Percentiles rank a stretch among this genome's conserved stretches.
These are phyloP conservation scores for Stomatorhinus ivindoensis DNA, from an alignment of 2,113 vertebrate species.

Conservation along the genomic window DNA sequence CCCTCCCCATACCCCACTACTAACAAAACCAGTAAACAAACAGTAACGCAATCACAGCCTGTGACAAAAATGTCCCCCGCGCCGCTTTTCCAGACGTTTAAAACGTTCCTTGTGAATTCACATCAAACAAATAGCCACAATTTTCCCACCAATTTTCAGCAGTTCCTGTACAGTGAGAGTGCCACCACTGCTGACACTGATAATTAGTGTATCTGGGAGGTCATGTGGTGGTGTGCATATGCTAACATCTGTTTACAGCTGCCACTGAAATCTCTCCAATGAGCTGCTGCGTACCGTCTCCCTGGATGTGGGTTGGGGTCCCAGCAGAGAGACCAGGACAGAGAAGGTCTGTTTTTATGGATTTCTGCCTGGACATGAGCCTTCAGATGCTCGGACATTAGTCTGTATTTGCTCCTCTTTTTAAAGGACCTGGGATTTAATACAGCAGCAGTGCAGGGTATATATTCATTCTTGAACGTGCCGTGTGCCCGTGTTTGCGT, in stretches of 20 bases:
- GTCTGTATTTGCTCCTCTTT: neutral
- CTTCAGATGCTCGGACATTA: neutral
- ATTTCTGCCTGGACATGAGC: neutral
- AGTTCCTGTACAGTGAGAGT: slow-evolving; percentile 28
- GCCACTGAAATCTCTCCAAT: neutral
- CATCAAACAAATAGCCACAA: slow-evolving; percentile 35
- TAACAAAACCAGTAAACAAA: neutral
- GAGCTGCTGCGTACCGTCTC: neutral
- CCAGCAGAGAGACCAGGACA: neutral
- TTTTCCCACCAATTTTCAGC: slow-evolving; percentile 36
- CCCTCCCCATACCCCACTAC: neutral
- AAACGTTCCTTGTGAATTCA: slow-evolving; percentile 3
- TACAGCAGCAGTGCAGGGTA: neutral
- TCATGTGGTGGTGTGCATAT: slow-evolving; percentile 33
- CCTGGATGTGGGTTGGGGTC: neutral
- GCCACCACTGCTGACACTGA: slow-evolving; percentile 23
- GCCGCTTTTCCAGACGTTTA: neutral
- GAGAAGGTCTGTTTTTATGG: neutral
- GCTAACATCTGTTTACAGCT: slow-evolving; percentile 35
- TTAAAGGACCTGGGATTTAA: neutral
- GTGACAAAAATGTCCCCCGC: neutral
- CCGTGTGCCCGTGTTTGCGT: neutral
- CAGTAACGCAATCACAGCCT: neutral
- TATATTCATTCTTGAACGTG: neutral
- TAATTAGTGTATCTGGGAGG: slow-evolving; percentile 36